These are phyloP conservation scores for Tiliacea aurago DNA, from an alignment of 2,888 invertebrate genomes.

Conservation along the genomic window DNA sequence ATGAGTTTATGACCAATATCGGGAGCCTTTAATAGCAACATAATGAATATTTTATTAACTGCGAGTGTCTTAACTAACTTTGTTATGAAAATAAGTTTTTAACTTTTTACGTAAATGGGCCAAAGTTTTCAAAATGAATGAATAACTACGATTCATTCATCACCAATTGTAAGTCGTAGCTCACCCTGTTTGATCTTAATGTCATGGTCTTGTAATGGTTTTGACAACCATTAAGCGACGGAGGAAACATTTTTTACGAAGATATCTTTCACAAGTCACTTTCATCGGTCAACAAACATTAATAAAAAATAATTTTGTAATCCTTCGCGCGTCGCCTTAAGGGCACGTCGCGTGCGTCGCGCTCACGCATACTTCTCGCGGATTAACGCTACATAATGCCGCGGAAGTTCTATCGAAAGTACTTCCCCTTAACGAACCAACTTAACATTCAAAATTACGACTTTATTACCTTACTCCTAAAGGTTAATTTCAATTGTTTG, in stretches of 20 bases:
- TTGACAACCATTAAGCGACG: constrained; percentile 22
- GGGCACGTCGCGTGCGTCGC: constrained; percentile 76
- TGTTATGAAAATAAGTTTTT: constrained; percentile 25
- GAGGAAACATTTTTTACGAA: constrained; percentile 52
- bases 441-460: constrained; percentile 73
- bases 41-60: constrained; percentile 47
- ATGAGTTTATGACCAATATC: constrained; percentile 52
- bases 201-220: constrained; percentile 39
- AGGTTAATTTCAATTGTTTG: constrained; percentile 63
- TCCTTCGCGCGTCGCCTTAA: constrained; percentile 78
- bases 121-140: not conserved
- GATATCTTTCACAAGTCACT: constrained; percentile 63
- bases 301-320: constrained; percentile 74
- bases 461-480: constrained; percentile 69
- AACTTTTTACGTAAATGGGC: constrained; percentile 4
- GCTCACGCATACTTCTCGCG: constrained; percentile 81
- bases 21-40: constrained; percentile 31
- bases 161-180: constrained; percentile 24
- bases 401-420: constrained; percentile 77
- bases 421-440: constrained; percentile 80
- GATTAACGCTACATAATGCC: constrained; percentile 83
- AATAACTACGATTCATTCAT: constrained; percentile 9
- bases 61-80: constrained; percentile 24
- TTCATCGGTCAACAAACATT: constrained; percentile 77
- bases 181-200: constrained; percentile 42